Percentiles rank a stretch among this genome's conserved stretches.
phyloP scores from a whole-genome alignment of 2,888 invertebrate species.

The Pachymerium ferrugineum region DNA sequence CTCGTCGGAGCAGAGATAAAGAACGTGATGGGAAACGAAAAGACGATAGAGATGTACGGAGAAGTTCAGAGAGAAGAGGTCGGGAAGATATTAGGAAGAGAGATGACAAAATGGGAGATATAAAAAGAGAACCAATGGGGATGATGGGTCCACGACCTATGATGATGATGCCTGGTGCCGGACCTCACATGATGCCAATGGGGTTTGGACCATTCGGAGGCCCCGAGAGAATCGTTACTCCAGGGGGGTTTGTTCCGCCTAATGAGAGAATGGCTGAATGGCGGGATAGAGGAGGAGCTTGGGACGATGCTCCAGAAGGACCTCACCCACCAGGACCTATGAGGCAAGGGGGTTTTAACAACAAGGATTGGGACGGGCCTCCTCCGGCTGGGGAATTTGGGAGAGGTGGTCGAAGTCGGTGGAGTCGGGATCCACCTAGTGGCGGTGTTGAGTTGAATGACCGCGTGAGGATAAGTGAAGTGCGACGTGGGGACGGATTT shows the following conservation, averaged over 20 bases:
- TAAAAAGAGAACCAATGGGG: conserved; percentile 11
- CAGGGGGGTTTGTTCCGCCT: not conserved
- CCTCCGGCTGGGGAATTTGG: not conserved
- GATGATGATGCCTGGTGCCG: not conserved
- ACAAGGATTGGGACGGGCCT: conserved; percentile 24
- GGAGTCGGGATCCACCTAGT: not conserved
- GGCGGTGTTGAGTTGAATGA: not conserved
- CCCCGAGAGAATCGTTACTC: not conserved
- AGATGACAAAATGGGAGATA: conserved; percentile 36
- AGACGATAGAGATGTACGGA: conserved; percentile 36
- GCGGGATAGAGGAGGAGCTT: not conserved
- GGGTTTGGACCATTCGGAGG: not conserved
- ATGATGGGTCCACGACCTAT: not conserved
- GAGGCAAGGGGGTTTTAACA: not conserved
- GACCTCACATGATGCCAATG: not conserved
- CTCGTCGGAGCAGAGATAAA: conserved; percentile 36
- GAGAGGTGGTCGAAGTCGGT: not conserved
- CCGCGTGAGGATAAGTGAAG: not conserved
- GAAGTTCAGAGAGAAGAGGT: not conserved
- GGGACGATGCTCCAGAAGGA: not conserved
- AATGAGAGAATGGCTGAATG: not conserved
- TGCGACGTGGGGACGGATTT: not conserved
- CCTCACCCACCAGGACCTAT: not conserved
- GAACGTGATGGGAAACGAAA: conserved; percentile 35
- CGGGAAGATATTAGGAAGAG: conserved; percentile 35